These are phyloP conservation scores for Ceratina japonica DNA, from an alignment of 1,140 invertebrate genomes.

Conservation along the genomic window DNA sequence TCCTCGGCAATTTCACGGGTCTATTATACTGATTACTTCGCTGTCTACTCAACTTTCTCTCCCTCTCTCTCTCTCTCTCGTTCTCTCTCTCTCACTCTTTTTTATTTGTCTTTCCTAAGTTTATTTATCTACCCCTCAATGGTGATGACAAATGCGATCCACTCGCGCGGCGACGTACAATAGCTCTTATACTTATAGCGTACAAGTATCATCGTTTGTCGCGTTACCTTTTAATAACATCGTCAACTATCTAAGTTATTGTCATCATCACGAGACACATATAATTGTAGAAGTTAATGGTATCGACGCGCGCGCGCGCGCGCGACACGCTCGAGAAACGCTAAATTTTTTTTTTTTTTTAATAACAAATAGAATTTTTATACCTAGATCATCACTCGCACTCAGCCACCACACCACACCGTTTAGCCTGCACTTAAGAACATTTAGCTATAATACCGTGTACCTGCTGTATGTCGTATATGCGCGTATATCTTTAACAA, in stretches of 20 bases:
- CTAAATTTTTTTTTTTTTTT: not conserved
- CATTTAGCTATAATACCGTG: constrained; percentile 58
- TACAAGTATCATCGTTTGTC: not conserved
- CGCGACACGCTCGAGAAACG: not conserved
- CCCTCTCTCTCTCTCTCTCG: too few species aligned
- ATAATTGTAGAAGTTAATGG: constrained; percentile 26
- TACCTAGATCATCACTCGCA: constrained; percentile 52
- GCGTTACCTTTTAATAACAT: constrained; percentile 45
- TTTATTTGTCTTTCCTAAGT: constrained; percentile 22
- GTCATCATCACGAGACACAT: constrained; percentile 68
- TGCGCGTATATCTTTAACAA: constrained; percentile 72
- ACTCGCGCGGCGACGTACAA: constrained; percentile 12
- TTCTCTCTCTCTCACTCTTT: not conserved
- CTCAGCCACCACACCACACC: constrained; percentile 45
- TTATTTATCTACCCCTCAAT: constrained; percentile 11
- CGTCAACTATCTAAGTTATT: constrained; percentile 70
- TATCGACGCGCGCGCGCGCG: constrained; percentile 19
- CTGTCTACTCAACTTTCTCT: not conserved
- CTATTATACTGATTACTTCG: constrained; percentile 19
- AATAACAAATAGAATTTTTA: constrained; percentile 61
- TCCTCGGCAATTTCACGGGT: not conserved
- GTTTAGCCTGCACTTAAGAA: constrained; percentile 56
- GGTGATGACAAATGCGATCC: constrained; percentile 49
- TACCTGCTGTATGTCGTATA: too few species aligned
- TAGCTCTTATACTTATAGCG: not conserved